Evolutionary conservation across 2,888 invertebrate species (phyloP), one percentile per base, ranked within the genome.

Genomic region (Noctua fimbriata): DNA sequence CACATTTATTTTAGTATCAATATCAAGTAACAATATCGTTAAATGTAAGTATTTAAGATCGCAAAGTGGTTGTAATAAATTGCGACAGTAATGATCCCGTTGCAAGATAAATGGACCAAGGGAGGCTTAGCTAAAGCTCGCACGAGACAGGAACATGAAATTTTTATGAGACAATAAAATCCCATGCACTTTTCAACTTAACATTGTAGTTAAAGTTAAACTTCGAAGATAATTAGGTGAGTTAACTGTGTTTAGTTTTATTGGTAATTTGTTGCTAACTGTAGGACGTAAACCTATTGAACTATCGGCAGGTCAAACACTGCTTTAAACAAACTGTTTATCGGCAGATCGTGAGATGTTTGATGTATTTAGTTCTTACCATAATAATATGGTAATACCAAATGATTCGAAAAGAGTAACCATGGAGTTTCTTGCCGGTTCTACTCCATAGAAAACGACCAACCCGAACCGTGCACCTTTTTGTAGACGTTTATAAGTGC

Each of bases 21-120:
- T 36, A 75, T 83, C 75, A 78, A 71, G 16, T 70, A 81, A 76
- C 63, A 83, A 71, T 65, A 71, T 86, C 69, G 78, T 84, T 84
- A 86, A 79, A 79, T 72, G 52, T 79, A 81, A 79, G 72, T 81
- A 86, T 85, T 81, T 70, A 84, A 84, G 76, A 76, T 80, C 74
- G 78, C 79, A 78, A 78, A 79, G 69, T 84, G 78, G 66, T 55
- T 72, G 79, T 84, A 70, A 87, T 84, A 87, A 82, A 87, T 87
- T 84, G 76, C 55, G 82, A 87, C 87, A 82, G 69, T 70, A 82
- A 84, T 78, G 84, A 76, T 86, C 84, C 71, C 71, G 69, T 67
- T 58, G 60, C 44, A 78, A 82, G 84, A 87, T 84, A 80, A 82
- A 87, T 86, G 82, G 78, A 49, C 71, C 58, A 69, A 47, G 47